Conservation (phyloP, 2,797 vertebrate genomes). For the Poeciliopsis presidionis region DNA sequence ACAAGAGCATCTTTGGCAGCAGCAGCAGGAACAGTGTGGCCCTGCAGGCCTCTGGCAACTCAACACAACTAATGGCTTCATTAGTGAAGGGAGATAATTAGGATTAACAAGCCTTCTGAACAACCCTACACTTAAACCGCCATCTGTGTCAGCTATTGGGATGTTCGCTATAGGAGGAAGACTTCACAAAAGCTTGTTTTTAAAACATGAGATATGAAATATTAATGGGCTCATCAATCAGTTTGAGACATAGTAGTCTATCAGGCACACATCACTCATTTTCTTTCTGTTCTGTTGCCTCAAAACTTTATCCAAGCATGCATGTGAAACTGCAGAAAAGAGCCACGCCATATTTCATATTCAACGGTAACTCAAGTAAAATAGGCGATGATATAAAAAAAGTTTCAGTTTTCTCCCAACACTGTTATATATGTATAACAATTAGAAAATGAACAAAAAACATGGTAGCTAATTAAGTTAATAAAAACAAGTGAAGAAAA, state of each 20-base stretch:
- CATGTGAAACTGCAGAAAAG: not conserved
- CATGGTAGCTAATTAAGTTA: not conserved
- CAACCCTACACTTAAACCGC: constrained; percentile 46
- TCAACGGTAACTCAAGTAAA: not conserved
- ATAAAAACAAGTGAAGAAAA: not conserved
- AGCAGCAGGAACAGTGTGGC: constrained; percentile 26
- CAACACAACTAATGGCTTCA: constrained; percentile 59
- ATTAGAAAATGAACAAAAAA: not conserved
- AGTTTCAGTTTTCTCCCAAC: not conserved
- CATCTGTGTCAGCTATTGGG: constrained; percentile 13
- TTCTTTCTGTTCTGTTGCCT: not conserved
- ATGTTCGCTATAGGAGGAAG: constrained; percentile 3
- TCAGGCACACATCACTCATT: not conserved
- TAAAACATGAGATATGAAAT: not conserved
- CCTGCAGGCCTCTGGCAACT: constrained; percentile 32
- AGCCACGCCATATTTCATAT: not conserved
- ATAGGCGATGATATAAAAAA: not conserved
- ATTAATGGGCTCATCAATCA: not conserved
- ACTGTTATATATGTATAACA: not conserved
- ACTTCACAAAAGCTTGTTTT: not conserved
- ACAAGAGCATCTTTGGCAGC: constrained; percentile 27
- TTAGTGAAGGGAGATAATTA: constrained; percentile 71
- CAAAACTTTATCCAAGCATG: not conserved
- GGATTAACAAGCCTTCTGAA: constrained; percentile 62
- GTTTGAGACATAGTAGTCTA: not conserved